Evolutionary conservation across 2,113 vertebrate species (phyloP).

Genomic region (Corynorhinus townsendii): DNA sequence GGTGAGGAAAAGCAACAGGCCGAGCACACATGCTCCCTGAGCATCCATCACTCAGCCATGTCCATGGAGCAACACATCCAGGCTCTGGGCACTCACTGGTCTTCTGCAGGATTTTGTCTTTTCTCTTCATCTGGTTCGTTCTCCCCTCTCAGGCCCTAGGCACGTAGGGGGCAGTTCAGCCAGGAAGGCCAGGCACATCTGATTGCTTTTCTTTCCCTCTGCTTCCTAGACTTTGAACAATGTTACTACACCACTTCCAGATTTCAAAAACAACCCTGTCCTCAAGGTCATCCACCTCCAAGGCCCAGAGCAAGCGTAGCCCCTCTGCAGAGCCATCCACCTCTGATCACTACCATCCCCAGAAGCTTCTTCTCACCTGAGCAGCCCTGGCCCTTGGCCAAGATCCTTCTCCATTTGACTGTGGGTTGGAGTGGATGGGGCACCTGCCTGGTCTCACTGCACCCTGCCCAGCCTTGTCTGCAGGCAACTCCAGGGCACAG

Average conservation of each 20-base stretch:
- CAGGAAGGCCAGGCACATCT: not conserved
- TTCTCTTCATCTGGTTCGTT: not conserved
- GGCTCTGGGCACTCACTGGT: not conserved
- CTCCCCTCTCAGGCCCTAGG: not conserved
- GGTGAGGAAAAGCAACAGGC: not conserved
- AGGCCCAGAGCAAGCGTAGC: not conserved
- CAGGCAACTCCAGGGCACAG: not conserved
- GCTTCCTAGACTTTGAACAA: not conserved
- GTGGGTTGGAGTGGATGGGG: not conserved
- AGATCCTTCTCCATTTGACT: not conserved
- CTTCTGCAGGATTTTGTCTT: rapidly evolving
- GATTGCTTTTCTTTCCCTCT: not conserved
- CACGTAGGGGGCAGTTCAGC: not conserved
- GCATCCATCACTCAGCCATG: not conserved
- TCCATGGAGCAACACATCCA: not conserved
- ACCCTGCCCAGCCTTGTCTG: not conserved
- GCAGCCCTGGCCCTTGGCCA: not conserved
- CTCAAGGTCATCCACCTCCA: not conserved
- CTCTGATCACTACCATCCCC: not conserved
- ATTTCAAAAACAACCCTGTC: not conserved
- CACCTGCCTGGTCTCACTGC: not conserved
- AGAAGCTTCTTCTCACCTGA: not conserved
- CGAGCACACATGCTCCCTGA: rapidly evolving
- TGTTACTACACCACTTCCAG: not conserved
- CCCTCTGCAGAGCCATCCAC: not conserved